Conservation (phyloP, 2,888 invertebrate genomes). For the Salticus scenicus region DNA sequence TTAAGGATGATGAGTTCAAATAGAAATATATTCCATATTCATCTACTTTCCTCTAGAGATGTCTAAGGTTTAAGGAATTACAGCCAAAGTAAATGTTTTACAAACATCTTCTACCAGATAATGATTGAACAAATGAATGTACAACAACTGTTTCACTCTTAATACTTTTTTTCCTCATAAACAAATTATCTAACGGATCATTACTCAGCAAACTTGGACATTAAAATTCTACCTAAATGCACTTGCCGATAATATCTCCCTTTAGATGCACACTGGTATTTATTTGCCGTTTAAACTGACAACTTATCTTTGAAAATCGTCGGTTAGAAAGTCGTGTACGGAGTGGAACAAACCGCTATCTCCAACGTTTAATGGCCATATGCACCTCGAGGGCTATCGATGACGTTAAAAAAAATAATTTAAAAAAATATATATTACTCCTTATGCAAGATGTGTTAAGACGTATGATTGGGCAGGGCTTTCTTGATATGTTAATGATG, state of each 20-base stretch:
- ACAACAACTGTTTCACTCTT: no score
- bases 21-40: no score
- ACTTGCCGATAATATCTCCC: background rate
- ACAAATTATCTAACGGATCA: no score
- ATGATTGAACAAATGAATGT: no score
- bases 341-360: background rate
- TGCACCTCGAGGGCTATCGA: background rate
- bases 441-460: background rate
- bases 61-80: no score
- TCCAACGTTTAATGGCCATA: background rate
- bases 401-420: background rate
- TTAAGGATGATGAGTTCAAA: no score
- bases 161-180: no score
- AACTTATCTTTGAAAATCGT: background rate
- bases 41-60: no score
- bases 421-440: background rate
- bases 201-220: background rate
- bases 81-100: no score
- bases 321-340: background rate
- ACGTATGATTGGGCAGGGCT: background rate
- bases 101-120: no score
- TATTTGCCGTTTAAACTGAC: background rate
- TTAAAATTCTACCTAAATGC: background rate
- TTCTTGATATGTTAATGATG: background rate
- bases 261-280: background rate